Conservation (phyloP, 37 sponge, comb jelly and placozoan genomes). For the Aplysina aerophoba region DNA sequence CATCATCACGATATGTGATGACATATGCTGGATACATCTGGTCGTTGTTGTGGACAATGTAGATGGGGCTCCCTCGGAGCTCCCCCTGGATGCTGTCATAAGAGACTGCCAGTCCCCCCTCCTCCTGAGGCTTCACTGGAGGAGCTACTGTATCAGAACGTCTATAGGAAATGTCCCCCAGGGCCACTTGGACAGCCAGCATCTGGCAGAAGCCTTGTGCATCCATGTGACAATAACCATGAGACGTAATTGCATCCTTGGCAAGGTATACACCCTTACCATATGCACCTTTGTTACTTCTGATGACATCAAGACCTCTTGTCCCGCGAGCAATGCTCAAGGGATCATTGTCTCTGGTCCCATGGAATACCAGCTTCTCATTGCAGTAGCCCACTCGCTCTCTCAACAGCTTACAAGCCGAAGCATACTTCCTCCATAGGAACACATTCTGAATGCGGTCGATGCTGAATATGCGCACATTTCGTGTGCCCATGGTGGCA, state of each 20-base stretch:
- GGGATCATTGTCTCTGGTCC: constrained; percentile 53
- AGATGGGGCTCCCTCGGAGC: background rate
- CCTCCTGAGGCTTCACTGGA: background rate
- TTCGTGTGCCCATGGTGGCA: constrained; percentile 10
- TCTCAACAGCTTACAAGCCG: background rate
- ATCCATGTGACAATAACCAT: constrained; percentile 38
- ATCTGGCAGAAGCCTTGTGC: background rate
- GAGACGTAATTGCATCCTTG: constrained; percentile 53
- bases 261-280: constrained; percentile 74
- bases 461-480: background rate
- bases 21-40: constrained; percentile 19
- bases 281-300: constrained; percentile 54
- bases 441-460: constrained; percentile 16
- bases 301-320: constrained; percentile 56
- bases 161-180: background rate
- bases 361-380: constrained; percentile 51
- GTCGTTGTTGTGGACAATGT: constrained; percentile 21
- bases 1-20: constrained; percentile 15
- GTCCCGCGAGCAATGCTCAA: constrained; percentile 51
- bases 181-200: background rate
- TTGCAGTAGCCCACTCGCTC: background rate
- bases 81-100: constrained; percentile 19
- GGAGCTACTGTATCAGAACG: background rate
- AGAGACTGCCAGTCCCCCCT: constrained; percentile 3
- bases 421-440: constrained; percentile 9